phyloP scores from a whole-genome alignment of 2,113 vertebrate genomes.

The Conger conger region DNA sequence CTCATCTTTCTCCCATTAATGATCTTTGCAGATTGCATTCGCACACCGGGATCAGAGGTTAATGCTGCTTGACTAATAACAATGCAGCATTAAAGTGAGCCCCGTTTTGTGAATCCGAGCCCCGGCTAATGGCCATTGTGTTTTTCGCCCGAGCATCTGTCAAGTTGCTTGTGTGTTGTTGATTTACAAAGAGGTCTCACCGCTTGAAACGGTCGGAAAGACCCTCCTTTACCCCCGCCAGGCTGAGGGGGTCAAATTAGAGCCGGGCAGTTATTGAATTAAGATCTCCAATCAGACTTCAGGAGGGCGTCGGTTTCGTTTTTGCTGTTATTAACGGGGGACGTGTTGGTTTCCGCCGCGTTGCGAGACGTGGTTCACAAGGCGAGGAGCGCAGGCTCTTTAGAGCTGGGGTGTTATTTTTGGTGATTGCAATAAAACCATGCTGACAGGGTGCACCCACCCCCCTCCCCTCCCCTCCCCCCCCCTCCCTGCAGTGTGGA shows the following conservation, averaged over 20 bases:
- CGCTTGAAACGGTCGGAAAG: constrained; percentile 35
- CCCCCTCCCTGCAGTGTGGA: constrained; percentile 60
- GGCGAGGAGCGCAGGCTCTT: constrained; percentile 55
- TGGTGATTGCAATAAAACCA: constrained; percentile 69
- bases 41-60: constrained; percentile 35
- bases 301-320: neutral
- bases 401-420: constrained; percentile 72
- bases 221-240: neutral
- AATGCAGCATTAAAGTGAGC: constrained; percentile 44
- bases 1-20: constrained; percentile 35
- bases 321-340: constrained; percentile 48
- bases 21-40: constrained; percentile 37
- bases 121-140: constrained; percentile 45
- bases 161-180: constrained; percentile 49
- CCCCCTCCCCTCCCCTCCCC: too few species aligned
- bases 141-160: constrained; percentile 40
- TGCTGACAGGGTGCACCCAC: constrained; percentile 62
- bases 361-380: constrained; percentile 48
- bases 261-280: neutral
- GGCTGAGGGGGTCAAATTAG: neutral
- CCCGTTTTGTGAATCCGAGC: constrained; percentile 38
- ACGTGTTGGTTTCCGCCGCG: constrained; percentile 53
- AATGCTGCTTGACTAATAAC: constrained; percentile 36
- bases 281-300: neutral
- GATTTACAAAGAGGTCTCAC: constrained; percentile 48